These are phyloP conservation scores for Nixonia krombeini DNA, from an alignment of 1,140 invertebrate species.

Conservation along the genomic window DNA sequence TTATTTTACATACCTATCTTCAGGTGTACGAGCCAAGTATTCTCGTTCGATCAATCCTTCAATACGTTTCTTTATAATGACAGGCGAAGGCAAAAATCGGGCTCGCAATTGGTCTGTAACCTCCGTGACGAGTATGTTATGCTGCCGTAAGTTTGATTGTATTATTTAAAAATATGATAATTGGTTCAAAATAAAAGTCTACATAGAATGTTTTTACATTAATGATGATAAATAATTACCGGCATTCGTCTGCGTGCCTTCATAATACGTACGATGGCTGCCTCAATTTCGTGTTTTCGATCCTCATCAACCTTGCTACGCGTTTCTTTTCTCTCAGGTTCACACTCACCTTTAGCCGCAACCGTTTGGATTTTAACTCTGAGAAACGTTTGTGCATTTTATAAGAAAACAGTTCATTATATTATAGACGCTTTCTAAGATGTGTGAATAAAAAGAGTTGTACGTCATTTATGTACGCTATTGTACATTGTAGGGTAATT, in stretches of 20 bases:
- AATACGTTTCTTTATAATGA: conserved; percentile 99
- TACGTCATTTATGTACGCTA: no score
- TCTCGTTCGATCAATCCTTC: conserved; percentile 99
- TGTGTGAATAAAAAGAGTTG: no score
- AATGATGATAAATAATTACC: no score
- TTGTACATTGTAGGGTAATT: conserved; percentile 1
- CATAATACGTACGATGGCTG: conserved; percentile 99
- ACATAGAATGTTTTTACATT: no score
- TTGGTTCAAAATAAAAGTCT: no score
- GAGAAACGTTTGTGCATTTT: conserved; percentile 43
- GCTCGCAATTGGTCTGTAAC: conserved; percentile 97
- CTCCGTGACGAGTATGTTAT: conserved; percentile 96
- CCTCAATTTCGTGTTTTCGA: conserved; percentile 99
- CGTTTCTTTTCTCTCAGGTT: conserved; percentile 98
- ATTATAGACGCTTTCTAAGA: no score
- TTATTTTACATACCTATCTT: conserved; percentile 81
- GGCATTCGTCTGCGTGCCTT: conserved; percentile 96
- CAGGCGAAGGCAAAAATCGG: conserved; percentile 96
- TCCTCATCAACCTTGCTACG: conserved; percentile 99
- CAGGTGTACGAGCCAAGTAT: conserved; percentile 95
- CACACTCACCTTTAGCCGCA: conserved; percentile 97
- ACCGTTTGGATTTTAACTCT: conserved; percentile 95
- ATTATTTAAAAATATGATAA: no score
- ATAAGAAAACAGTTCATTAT: conserved; percentile 2
- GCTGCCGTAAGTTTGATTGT: conserved; percentile 76